Evolutionary conservation across 2,797 vertebrate species (phyloP), one percentile per base, ranked within the genome.

Genomic region (Heterohyrax brucei): DNA sequence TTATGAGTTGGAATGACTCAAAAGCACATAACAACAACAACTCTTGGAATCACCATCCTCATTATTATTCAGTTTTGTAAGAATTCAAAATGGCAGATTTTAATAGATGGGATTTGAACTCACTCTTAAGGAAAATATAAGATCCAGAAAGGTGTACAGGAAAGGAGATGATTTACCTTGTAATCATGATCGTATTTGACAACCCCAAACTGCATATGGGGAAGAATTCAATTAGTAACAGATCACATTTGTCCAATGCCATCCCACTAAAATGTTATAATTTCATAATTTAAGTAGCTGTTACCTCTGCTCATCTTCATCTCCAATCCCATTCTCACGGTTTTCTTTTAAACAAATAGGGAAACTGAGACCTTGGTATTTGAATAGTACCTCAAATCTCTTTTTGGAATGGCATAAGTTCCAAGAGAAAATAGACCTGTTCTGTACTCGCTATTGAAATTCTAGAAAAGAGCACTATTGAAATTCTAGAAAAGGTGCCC

Each of bases 211-310:
- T 50, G 3, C 61, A 26, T 46, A 46, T 28, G 8, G 16, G 39
- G 28, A 5, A 26, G 53, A n/a, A 13, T 46, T 10, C 24, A 24
- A 22, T 18, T 44, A 50, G 39, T 14, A 68, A 85, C 4, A 66
- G 24, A 78, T 39, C 24, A 2, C 28, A 77, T 95, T n/a, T 76
- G 44, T 7, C 59, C 30, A 61, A 1, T 7, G 72, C 13, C 1
- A 5, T 46, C 70, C 66, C 26, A 66, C 16, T 7, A 18, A 79
- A 39, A 79, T 10, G 22, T 96, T 73, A 14, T 64, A 70, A 61
- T 61, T 50, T 82, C 44, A 88, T 62, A 83, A 78, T 62, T 62
- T 64, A 94, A 61, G 50, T 66, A 80, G 33, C 44, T 89, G 39
- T 77, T 77, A 53, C 68, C 28, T 90, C 72, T 10, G 7, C 19